Evolutionary conservation across 2,113 vertebrate species (phyloP).

Genomic region (Urocolius indicus): DNA sequence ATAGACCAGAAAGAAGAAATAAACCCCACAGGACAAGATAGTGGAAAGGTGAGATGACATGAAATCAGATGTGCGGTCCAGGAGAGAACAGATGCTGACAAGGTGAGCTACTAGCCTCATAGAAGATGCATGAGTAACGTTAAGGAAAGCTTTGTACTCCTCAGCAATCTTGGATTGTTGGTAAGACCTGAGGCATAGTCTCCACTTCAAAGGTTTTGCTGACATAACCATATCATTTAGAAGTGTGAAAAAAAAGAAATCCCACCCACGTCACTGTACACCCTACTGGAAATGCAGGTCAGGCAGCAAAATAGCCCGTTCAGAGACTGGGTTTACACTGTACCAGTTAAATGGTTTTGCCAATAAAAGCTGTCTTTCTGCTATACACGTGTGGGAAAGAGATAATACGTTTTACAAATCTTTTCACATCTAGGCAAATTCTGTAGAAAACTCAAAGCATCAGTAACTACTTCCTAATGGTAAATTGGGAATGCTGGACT

Average conservation of each 20-base stretch:
- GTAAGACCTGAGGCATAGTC: not conserved
- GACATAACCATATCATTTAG: not conserved
- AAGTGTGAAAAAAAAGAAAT: slow-evolving; percentile 40
- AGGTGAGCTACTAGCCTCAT: not conserved
- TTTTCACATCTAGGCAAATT: not conserved
- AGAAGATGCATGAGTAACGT: not conserved
- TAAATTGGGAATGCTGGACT: not conserved
- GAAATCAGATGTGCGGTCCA: not conserved
- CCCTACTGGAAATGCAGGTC: slow-evolving; percentile 9
- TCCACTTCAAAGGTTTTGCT: slow-evolving; percentile 26
- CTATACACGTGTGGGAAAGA: not conserved
- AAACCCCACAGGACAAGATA: not conserved
- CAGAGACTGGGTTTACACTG: not conserved
- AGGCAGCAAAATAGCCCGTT: slow-evolving; percentile 30
- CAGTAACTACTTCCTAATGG: not conserved
- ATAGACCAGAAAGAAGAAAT: not conserved
- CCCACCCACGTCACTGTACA: slow-evolving; percentile 13
- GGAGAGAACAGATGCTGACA: not conserved
- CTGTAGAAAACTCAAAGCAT: not conserved
- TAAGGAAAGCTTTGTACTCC: not conserved
- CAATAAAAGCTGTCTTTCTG: slow-evolving; percentile 23
- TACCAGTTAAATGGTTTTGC: not conserved
- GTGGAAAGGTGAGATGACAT: not conserved
- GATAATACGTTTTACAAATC: not conserved
- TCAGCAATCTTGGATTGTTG: not conserved